Base-by-base conservation (phyloP, 2,888 invertebrate species). In the Protophormia terraenovae region DNA sequence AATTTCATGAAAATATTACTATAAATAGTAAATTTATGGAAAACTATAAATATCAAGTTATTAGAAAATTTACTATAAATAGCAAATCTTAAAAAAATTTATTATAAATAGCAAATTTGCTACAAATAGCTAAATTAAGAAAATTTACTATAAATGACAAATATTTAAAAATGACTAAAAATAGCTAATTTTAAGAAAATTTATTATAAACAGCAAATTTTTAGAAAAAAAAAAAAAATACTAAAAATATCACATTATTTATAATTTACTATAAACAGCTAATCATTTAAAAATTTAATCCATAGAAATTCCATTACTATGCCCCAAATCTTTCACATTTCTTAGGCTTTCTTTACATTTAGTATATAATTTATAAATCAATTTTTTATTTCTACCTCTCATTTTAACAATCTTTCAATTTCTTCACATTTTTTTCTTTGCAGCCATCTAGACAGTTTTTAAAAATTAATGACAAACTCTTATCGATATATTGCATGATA, bases 401-500 rank as follows among this genome's bases (percentile, higher is more conserved):
- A 47, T 47, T 47, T 29, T 14, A 6, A 73, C 38, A 47, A 35
- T 24, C 16, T 29, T 58, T 14, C 41, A 29, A 53, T 4, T 14
- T 22, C 14, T 32, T 29, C 14, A 41, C 29, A 10, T 41, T 12
- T 19, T 8, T 67, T 77, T 45, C 14, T 27, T 19, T 12, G 12
- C 58, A 12, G 27, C 58, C n/a, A n/a, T n/a, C n/a, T n/a, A 35
- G 8, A 67, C 45, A 47, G 16, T 67, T 32, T 53, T 66, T 10
- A 14, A 41, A 38, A 60, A 77, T 55, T 19, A 38, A 71, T 50
- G 19, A 45, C 58, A 69, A 77, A 16, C n/a, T 73, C 12, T 72
- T 55, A 77, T 76, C 82, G 47, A 77, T 71, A 29, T 64, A 62
- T 72, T 66, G 32, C 84, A 69, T 27, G 72, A 77, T 84, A 73